Evolutionary conservation across 2,113 vertebrate species (phyloP).

Genomic region (Lepidothrix coronata): DNA sequence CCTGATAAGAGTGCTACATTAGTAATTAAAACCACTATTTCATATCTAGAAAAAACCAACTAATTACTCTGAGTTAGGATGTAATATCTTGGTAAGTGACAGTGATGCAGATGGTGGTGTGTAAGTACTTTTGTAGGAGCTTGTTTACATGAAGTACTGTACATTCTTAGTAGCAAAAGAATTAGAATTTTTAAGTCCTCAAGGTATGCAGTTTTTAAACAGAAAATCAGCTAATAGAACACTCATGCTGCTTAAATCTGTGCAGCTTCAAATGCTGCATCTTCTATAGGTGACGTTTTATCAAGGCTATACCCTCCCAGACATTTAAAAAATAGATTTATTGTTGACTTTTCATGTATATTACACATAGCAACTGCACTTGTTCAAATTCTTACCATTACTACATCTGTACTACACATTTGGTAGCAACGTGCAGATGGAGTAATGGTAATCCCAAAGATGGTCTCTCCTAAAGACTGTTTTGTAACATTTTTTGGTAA

Average conservation of each 20-base stretch:
- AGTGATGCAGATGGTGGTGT: neutral
- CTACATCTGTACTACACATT: neutral
- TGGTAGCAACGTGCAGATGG: neutral
- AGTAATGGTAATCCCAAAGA: neutral
- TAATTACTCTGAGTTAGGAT: neutral
- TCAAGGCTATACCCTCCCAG: neutral
- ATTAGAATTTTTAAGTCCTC: neutral
- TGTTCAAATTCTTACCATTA: neutral
- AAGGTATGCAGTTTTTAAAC: neutral
- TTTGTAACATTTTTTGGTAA: neutral
- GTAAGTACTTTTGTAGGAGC: neutral
- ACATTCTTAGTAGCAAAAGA: neutral
- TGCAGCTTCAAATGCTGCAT: neutral
- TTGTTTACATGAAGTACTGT: neutral
- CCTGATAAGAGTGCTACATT: neutral
- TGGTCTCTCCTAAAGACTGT: neutral
- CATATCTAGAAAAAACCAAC: neutral
- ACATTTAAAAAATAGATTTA: neutral
- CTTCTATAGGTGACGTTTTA: neutral
- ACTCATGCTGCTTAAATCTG: neutral
- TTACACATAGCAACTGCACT: neutral
- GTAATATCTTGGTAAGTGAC: neutral
- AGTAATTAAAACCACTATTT: neutral
- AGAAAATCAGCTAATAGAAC: neutral
- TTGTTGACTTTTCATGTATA: neutral